Base-by-base conservation (phyloP, 2,888 invertebrate species). In the Drosophila glabriapex region DNA sequence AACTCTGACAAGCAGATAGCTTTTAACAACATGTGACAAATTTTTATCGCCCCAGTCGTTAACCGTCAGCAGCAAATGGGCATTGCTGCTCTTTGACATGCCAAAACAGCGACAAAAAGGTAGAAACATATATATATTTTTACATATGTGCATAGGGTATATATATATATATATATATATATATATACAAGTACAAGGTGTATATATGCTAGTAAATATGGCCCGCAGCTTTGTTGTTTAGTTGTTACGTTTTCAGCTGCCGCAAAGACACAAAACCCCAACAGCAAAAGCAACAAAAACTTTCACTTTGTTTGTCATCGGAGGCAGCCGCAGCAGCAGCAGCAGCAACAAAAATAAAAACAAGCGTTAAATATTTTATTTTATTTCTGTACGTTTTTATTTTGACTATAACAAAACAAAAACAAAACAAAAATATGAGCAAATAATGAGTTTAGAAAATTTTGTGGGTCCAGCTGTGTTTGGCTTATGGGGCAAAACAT, bases 401-500 rank as follows among this genome's bases (percentile, higher is more conserved):
- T 58, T 49, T 25, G 39, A 31, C 35, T 28, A 35, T 46, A 52
- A 25, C 19, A 54, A 54, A 46, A 35, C 7, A 4, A 58, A 72
- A 69, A 71, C 14, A 7, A 73, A 66, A 54, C 67, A 78, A 60
- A 63, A 82, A 65, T 82, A 80, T 89, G 87, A 80, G 79, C 89
- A 85, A 85, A 85, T 85, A 85, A 85, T 85, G 87, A 85, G 85
- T 87, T 87, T 89, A 85, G 85, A 89, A 89, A 89, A 84, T 87
- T 73, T 75, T 80, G 84, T 76, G 78, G 73, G 73, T 56, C 14
- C 61, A 67, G 72, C 72, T 74, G 56, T 55, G 66, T 9, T 55
- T 25, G 19, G 64, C 3, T 55, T 54, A 2, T 10, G 39, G 16
- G 63, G 71, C 66, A 71, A 16, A 46, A 59, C 62, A 73, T 69